Evolutionary conservation across 2,797 vertebrate species (phyloP), one percentile per base, ranked within the genome.

Genomic region (Galaxias olidus): DNA sequence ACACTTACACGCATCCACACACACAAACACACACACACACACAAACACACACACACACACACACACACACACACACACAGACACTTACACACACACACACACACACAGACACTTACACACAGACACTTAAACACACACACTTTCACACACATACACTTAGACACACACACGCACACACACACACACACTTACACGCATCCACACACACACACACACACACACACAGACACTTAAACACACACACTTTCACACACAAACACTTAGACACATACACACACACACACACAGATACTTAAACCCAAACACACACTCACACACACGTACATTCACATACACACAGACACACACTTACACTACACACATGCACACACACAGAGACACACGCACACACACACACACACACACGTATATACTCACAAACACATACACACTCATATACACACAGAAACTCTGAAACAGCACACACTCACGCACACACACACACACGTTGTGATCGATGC

Each of bases 221-320:
- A n/a, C 14, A 13, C 1, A 10, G 2, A 53, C 17, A 19, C 51
- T 1, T 1, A 8, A 8, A 2, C 17, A 11, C 17, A 8, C 8
- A 53, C 4, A 13, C 14, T 4, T 30, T n/a, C 45, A 44, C 19
- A 59, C 46, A 54, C 55, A 44, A 46, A 17, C 59, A 46, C 46
- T 2, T 12, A 30, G 14, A 48, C 17, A 64, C 4, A 4, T 40
- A 40, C 42, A 18, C 19, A 41, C 19, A 61, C 15, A 48, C 19
- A 15, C 20, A 48, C 59, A 47, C 59, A 57, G 42, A 66, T 46
- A 68, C 55, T 18, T n/a, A n/a, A n/a, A n/a, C n/a, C n/a, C 58
- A 47, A 15, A 41, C 6, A 41, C 46, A 49, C 59, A 42, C 59
- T 30, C 45, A 40, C 46, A 61, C 46, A 14, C 45, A 30, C 19